These are phyloP conservation scores for Myiopsitta monachus DNA, from an alignment of 2,113 vertebrate species.

Conservation along the genomic window DNA sequence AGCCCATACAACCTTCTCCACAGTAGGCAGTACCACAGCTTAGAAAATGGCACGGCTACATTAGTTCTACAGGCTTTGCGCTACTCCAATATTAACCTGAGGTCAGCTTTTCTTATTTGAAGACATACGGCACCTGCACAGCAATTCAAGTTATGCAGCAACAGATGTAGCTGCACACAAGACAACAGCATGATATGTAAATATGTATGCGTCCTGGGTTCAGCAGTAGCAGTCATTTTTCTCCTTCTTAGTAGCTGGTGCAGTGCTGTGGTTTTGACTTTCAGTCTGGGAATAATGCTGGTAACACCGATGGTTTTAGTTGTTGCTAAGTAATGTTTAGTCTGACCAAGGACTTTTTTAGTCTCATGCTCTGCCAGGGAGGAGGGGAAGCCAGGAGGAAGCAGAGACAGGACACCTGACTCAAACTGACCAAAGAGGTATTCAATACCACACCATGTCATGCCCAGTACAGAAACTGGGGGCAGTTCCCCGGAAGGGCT, in stretches of 20 bases:
- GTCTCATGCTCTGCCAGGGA: too few relatives aligned
- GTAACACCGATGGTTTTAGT: background rate
- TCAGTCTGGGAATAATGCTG: background rate
- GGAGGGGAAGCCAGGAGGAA: too few relatives aligned
- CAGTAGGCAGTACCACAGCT: background rate
- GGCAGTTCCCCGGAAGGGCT: too few relatives aligned
- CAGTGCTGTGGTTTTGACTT: background rate
- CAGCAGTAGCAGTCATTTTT: background rate
- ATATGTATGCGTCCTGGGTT: background rate
- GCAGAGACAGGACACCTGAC: too few relatives aligned
- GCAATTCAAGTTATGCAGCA: conserved; percentile 52
- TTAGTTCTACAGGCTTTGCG: conserved; percentile 8
- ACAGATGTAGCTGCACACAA: conserved; percentile 60
- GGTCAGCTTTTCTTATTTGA: conserved; percentile 48
- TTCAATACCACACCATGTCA: too few relatives aligned
- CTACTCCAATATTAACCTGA: conserved; percentile 30
- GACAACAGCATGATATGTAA: background rate
- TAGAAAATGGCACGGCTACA: conserved; percentile 15
- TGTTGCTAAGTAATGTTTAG: background rate
- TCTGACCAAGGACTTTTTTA: too few relatives aligned
- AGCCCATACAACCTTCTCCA: background rate
- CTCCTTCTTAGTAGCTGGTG: background rate
- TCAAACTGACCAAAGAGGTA: too few relatives aligned
- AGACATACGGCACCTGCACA: conserved; percentile 58
- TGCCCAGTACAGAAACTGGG: too few relatives aligned